Evolutionary conservation across 2,888 invertebrate genomes (phyloP), one percentile per base, ranked within the genome.

Genomic region (Phoenoteleia sp.): DNA sequence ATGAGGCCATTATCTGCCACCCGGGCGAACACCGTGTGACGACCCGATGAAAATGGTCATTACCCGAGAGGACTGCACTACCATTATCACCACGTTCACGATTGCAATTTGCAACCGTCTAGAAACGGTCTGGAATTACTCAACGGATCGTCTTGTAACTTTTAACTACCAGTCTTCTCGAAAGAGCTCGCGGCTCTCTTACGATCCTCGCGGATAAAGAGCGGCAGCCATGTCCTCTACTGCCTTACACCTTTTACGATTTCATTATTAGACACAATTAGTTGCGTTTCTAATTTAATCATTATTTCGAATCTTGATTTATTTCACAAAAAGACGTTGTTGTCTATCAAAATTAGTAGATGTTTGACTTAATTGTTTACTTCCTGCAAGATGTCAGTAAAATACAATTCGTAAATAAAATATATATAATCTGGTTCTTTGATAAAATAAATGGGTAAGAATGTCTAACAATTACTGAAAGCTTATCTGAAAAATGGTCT

Each of bases 71-170:
- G 87, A 90, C 89, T 89, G 89, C 90, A 90, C 91, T 92, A 93
- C 93, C 93, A 93, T 93, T 93, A 93, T 93, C 93, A 90, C 92
- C 86, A 91, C 90, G 91, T 92, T 92, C 91, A 91, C 92, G 92
- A 93, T 93, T 93, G 91, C 92, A 92, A 93, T 93, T 93, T 91
- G 91, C 91, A 90, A 91, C 89, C 91, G 91, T 92, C 93, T 91
- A 91, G 92, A 92, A 93, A 92, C 92, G 91, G 91, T 92, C 91
- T 92, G 89, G 92, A 92, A 93, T 93, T 93, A 92, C 93, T 91
- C 93, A 92, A 93, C 92, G 91, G 90, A 92, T 92, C 91, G 90
- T 93, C 93, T 92, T 92, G 92, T 92, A 93, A 93, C 92, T 92
- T 92, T 92, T 92, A 92, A 93, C 91, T 92, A 91, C 92, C 91